Evolutionary conservation across 2,113 vertebrate genomes (phyloP).

Genomic region (Eclectus roratus): DNA sequence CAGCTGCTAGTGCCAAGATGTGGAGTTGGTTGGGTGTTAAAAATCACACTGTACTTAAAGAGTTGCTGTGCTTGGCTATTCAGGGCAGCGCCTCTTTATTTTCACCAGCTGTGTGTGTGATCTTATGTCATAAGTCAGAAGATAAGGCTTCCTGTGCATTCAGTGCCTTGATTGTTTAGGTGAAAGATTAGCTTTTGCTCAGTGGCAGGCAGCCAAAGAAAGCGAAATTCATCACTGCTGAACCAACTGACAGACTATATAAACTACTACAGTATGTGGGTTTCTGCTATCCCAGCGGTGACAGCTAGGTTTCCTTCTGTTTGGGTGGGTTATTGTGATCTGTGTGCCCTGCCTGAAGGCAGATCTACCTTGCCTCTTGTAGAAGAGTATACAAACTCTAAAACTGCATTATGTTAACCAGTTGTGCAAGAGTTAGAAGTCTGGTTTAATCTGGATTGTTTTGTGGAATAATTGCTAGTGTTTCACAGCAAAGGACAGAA

Average conservation of each 20-base stretch:
- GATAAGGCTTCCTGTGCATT: slow-evolving; percentile 58
- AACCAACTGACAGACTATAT: slow-evolving; percentile 34
- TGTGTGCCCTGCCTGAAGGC: slow-evolving; percentile 27
- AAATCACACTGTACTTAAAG: slow-evolving; percentile 32
- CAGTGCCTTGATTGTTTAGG: slow-evolving; percentile 51
- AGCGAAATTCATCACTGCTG: slow-evolving; percentile 36
- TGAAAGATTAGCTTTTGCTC: slow-evolving; percentile 59
- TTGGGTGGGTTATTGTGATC: slow-evolving; percentile 1
- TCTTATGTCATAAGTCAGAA: slow-evolving; percentile 52
- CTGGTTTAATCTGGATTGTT: not conserved
- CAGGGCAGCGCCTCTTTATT: slow-evolving; percentile 23
- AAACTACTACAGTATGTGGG: not conserved
- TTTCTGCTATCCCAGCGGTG: slow-evolving; percentile 11
- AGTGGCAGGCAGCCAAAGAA: slow-evolving; percentile 51
- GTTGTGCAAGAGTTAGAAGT: not conserved
- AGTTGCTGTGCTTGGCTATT: slow-evolving; percentile 49
- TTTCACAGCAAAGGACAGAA: not conserved
- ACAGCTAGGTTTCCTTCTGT: slow-evolving; percentile 7
- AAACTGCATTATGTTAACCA: not conserved
- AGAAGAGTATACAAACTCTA: not conserved
- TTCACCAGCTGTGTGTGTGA: slow-evolving; percentile 35
- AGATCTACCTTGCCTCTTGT: not conserved
- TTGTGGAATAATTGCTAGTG: slow-evolving; percentile 10
- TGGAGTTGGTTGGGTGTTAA: slow-evolving; percentile 40
- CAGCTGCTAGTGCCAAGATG: not conserved